phyloP scores from a whole-genome alignment of 2,888 invertebrate species.

The Tenthredo mesomela region DNA sequence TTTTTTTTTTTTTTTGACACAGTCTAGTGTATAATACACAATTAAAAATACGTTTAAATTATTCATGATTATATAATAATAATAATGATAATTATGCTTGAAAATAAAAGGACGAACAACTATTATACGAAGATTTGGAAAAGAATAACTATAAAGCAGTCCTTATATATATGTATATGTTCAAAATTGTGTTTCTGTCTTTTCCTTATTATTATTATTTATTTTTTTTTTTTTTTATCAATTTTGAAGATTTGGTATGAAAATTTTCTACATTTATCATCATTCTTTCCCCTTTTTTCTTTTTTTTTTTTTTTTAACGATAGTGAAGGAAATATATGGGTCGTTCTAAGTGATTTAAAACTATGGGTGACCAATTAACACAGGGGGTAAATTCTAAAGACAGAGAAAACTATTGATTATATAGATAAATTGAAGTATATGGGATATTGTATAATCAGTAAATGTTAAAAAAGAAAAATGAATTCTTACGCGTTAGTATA shows the following conservation, averaged over 20 bases:
- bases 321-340: neutral
- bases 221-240: neutral
- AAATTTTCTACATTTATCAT: neutral
- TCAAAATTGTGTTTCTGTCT: neutral
- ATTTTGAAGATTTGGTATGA: neutral
- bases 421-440: neutral
- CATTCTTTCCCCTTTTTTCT: neutral
- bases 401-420: neutral
- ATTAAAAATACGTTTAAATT: neutral
- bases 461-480: neutral
- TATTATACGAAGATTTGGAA: too few species aligned
- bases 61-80: neutral
- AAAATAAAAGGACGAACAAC: too few species aligned
- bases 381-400: neutral
- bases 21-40: neutral
- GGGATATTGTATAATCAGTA: neutral
- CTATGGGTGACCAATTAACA: neutral
- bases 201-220: too few species aligned
- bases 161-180: too few species aligned
- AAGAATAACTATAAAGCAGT: too few species aligned
- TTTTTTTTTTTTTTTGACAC: too few species aligned
- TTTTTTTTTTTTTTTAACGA: neutral
- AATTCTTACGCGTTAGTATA: constrained; percentile 20
- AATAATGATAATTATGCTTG: too few species aligned
- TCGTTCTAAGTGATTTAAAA: neutral